A percentile compares a stretch with the other conserved stretches of the same genome.
phyloP scores from a whole-genome alignment of 2,888 invertebrate species.

The Oligia strigilis region DNA sequence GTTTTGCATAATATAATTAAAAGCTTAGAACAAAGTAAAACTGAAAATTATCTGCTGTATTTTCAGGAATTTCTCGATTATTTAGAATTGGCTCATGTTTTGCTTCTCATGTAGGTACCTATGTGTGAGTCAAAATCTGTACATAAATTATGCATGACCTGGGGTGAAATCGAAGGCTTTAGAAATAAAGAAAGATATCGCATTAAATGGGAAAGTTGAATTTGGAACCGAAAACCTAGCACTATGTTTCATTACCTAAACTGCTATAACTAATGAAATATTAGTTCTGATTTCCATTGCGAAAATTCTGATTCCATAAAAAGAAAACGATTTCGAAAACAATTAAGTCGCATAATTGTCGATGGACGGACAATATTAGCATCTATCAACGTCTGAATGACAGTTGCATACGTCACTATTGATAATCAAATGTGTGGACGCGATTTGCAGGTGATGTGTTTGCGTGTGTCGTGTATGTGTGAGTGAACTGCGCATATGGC shows the following conservation, averaged over 20 bases:
- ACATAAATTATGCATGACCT: neutral
- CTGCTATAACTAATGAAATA: neutral
- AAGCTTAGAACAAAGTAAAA: neutral
- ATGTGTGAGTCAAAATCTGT: neutral
- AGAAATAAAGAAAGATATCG: neutral
- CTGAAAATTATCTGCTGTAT: neutral
- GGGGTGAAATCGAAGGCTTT: neutral
- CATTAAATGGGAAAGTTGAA: neutral
- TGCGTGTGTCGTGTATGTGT: conserved; percentile 74
- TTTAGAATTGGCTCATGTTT: neutral
- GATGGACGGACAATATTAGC: conserved; percentile 71
- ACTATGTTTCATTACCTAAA: neutral
- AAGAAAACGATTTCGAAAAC: conserved; percentile 59
- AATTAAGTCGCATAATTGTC: conserved; percentile 79
- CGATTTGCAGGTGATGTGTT: conserved; percentile 77
- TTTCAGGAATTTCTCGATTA: neutral
- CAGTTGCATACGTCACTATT: conserved; percentile 81
- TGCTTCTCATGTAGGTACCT: neutral
- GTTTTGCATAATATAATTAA: neutral
- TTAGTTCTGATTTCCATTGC: neutral
- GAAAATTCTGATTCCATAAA: neutral
- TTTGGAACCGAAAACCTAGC: neutral
- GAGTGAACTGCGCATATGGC: conserved; percentile 86
- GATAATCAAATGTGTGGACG: conserved; percentile 76
- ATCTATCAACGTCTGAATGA: conserved; percentile 79